Evolutionary conservation across 2,888 invertebrate genomes (phyloP), one percentile per base, ranked within the genome.

Genomic region (Lordiphosa andalusiaca): DNA sequence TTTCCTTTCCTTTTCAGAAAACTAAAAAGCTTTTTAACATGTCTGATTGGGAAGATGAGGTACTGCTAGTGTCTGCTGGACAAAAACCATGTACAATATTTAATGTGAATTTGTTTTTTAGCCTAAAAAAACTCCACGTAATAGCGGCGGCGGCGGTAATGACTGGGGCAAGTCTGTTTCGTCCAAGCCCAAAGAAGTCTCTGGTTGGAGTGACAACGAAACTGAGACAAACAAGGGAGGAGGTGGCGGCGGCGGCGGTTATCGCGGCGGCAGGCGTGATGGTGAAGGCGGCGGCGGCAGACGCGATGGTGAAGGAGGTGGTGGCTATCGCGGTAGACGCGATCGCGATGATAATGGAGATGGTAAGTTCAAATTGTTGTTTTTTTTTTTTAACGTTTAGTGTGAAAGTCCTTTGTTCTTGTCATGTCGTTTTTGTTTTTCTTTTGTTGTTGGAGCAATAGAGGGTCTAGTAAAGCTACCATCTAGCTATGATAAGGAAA

Each of bases 1-100:
- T 1, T 48, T 30, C 7, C 6, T 30, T 12, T 36, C 12, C 9
- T 10, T 54, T 55, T 33, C 35, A 62, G 51, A 16, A 16, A 50
- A 25, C 3, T 4, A 6, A 1, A 2, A 46, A 25, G 13, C 9
- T 0, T 6, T 33, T 10, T 3, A 57, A 19, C 35, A 87, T 87
- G 87, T 76, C 84, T 0, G 85, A 87, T 38, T 87, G 84, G 85
- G 82, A 60, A 1, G 74, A 80, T 12, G 73, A 73, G 40, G 56
- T 65, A 13, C 3, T 16, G 4, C 7, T 35, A 36, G 7, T 21
- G n/a, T 12, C 3, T 35, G n/a, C 13, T 12, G n/a, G 2, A 23
- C n/a, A 1, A 10, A 7, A 33, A 42, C 6, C 38, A 33, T 53
- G 4, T 7, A 1, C 6, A n/a, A 6, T 3, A 13, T 30, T 30